Percentiles rank a stretch among this genome's conserved stretches.
phyloP scores from a whole-genome alignment of 2,888 invertebrate species.

The Campoletis raptor region DNA sequence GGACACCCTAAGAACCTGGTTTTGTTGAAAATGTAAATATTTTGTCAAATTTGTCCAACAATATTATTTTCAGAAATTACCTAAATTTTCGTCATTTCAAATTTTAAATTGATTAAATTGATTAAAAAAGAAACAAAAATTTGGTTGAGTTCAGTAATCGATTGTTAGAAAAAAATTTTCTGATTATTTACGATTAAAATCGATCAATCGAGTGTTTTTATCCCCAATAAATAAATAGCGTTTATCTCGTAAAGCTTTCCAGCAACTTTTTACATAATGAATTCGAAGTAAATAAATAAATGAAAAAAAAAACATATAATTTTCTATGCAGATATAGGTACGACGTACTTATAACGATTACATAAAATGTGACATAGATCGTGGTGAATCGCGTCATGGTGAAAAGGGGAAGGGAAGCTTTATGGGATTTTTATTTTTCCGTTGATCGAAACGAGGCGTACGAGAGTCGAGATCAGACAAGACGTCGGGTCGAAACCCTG shows the following conservation, averaged over 20 bases:
- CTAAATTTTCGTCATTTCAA: too few species aligned
- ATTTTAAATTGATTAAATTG: too few species aligned
- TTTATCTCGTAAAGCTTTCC: slow-evolving; percentile 10
- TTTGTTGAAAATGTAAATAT: too few species aligned
- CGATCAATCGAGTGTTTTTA: neutral
- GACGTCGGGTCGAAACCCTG: slow-evolving; percentile 45
- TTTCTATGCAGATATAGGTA: neutral
- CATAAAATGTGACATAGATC: slow-evolving; percentile 58
- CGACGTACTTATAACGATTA: slow-evolving; percentile 28
- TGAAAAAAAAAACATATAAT: neutral
- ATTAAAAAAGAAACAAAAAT: too few species aligned
- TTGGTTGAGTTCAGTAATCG: too few species aligned
- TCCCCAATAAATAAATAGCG: neutral
- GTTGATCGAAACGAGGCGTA: neutral
- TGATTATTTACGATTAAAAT: too few species aligned
- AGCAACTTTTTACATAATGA: slow-evolving; percentile 48
- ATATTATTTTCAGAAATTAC: too few species aligned
- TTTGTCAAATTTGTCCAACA: too few species aligned
- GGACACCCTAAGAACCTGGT: too few species aligned
- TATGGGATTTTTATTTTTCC: slow-evolving; percentile 38
- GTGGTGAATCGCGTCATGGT: slow-evolving; percentile 18
- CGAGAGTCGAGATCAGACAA: slow-evolving; percentile 19
- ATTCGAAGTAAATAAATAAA: slow-evolving; percentile 12
- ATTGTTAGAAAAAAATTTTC: too few species aligned
- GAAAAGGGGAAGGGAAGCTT: neutral